phyloP scores from a whole-genome alignment of 2,113 vertebrate genomes.

The Cryptomyrus ogoouensis region DNA sequence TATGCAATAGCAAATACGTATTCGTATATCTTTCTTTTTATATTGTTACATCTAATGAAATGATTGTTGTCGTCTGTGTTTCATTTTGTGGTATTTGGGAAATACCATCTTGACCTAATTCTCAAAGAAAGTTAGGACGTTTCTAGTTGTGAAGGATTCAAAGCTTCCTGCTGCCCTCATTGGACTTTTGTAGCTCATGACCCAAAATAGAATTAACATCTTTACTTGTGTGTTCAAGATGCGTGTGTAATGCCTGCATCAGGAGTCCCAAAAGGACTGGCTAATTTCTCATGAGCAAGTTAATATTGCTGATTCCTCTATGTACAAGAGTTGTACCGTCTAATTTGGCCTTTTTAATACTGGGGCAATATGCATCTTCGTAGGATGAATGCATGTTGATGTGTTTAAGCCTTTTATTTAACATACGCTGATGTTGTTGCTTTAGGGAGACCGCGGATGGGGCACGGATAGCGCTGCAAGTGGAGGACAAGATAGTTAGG shows the following conservation, averaged over 20 bases:
- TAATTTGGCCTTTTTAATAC: neutral
- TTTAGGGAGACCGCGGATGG: constrained; percentile 78
- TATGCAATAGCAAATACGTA: neutral
- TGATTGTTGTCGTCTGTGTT: neutral
- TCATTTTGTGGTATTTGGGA: neutral
- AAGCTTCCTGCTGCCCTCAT: neutral
- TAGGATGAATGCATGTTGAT: neutral
- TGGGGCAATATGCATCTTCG: neutral
- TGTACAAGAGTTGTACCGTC: neutral
- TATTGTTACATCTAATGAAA: neutral
- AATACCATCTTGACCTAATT: neutral
- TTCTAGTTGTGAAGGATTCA: neutral
- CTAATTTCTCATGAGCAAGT: neutral
- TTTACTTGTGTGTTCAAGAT: neutral
- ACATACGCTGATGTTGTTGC: constrained; percentile 20
- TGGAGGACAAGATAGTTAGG: constrained; percentile 80
- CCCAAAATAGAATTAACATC: neutral
- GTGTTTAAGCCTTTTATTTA: neutral
- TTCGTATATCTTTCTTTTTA: neutral
- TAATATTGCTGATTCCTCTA: neutral
- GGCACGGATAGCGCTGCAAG: constrained; percentile 76
- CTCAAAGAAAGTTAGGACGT: neutral
- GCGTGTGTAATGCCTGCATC: neutral
- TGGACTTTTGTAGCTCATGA: neutral
- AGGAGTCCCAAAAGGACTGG: neutral